Percentiles rank a stretch among this genome's conserved stretches.
These are phyloP conservation scores for Pycnonotus jocosus DNA, from an alignment of 2,113 vertebrate genomes.

Conservation along the genomic window DNA sequence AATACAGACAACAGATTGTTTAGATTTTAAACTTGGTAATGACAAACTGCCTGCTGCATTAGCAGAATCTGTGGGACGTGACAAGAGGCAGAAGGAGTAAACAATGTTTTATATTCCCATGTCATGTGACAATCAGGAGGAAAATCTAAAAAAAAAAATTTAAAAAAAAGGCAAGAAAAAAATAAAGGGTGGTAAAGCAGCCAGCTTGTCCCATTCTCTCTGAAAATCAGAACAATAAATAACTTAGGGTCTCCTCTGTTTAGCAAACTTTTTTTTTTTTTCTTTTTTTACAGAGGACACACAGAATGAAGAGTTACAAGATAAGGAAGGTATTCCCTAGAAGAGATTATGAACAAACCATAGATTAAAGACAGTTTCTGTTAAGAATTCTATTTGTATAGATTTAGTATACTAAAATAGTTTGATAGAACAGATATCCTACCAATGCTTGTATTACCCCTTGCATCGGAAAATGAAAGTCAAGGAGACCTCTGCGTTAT, in stretches of 20 bases:
- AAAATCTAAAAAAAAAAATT: neutral
- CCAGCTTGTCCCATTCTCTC: neutral
- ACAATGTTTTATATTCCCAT: neutral
- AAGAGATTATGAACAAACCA: neutral
- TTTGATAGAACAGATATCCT: neutral
- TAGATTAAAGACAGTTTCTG: neutral
- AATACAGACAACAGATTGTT: neutral
- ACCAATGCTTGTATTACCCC: neutral
- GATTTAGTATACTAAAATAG: neutral
- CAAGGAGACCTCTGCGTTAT: neutral
- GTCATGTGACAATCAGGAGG: neutral
- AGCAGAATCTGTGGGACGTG: neutral
- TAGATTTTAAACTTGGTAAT: neutral
- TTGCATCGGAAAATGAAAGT: neutral
- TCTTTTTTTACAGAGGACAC: neutral
- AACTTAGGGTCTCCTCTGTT: neutral
- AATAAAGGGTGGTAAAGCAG: neutral
- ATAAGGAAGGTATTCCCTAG: neutral
- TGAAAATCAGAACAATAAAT: neutral
- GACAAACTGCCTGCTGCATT: neutral
- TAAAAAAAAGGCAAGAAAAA: neutral
- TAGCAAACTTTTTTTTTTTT: neutral
- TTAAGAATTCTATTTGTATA: neutral
- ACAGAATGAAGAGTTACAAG: neutral
- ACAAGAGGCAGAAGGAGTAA: neutral